These are phyloP conservation scores for Micromesistius poutassou DNA, from an alignment of 2,797 vertebrate species.

Conservation along the genomic window DNA sequence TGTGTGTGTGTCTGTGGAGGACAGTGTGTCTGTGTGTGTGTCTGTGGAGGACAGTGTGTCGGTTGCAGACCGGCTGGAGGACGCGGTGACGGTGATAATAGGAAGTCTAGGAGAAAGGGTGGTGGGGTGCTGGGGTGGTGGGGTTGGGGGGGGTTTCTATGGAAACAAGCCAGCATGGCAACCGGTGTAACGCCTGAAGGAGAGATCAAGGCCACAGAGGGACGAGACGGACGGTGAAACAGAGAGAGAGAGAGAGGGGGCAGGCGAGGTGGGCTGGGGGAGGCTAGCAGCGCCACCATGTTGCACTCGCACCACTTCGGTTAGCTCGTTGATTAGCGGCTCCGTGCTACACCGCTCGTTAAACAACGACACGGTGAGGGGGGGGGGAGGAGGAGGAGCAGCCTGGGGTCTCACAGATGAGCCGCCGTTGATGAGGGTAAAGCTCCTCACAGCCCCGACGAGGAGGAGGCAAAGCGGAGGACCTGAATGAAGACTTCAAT, in stretches of 20 bases:
- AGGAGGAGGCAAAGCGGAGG: slow-evolving; percentile 17
- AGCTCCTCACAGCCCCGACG: slow-evolving; percentile 26
- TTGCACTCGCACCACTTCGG: background rate
- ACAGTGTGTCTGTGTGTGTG: too few relatives aligned
- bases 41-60: too few relatives aligned
- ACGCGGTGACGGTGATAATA: background rate
- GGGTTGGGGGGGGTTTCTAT: slow-evolving; percentile 74
- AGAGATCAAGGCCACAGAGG: slow-evolving; percentile 60
- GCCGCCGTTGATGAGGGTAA: slow-evolving; percentile 40
- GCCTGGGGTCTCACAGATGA: slow-evolving; percentile 50
- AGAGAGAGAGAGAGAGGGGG: background rate
- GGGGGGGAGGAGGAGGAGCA: background rate
- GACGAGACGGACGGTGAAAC: background rate
- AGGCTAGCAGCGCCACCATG: background rate
- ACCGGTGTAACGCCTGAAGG: slow-evolving; percentile 66
- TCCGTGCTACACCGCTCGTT: background rate
- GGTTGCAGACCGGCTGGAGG: background rate
- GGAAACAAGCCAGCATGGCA: slow-evolving; percentile 72
- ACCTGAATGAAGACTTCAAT: background rate
- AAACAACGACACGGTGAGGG: too few relatives aligned
- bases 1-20: too few relatives aligned
- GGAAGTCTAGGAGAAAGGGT: background rate
- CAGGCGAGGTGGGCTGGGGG: background rate
- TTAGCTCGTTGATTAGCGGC: background rate
- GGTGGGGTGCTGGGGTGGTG: too few relatives aligned